A percentile compares a stretch with the other conserved stretches of the same genome.
These are phyloP conservation scores for Acronicta alni DNA, from an alignment of 2,888 invertebrate species.

Conservation along the genomic window DNA sequence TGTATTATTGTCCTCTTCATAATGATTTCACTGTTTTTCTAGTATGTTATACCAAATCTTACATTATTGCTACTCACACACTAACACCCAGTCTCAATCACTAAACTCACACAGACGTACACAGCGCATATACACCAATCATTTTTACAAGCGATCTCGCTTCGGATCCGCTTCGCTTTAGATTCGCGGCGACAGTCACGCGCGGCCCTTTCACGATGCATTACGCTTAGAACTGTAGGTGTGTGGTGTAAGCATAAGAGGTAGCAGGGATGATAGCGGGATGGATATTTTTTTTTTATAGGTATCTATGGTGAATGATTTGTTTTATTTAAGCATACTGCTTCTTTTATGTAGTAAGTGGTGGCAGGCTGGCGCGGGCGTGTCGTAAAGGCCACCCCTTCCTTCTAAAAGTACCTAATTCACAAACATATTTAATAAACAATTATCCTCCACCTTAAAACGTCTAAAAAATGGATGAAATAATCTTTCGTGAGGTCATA, in stretches of 20 bases:
- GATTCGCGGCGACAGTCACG: constrained; percentile 70
- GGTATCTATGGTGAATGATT: no score
- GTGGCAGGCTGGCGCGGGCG: no score
- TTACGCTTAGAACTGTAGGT: constrained; percentile 63
- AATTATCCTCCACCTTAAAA: no score
- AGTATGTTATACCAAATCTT: background rate
- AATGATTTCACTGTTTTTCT: background rate
- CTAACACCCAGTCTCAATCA: background rate
- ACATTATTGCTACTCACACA: background rate
- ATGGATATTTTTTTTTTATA: no score
- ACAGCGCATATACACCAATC: constrained; percentile 33
- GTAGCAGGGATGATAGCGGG: constrained; percentile 56
- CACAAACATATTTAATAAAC: no score
- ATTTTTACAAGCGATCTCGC: constrained; percentile 53
- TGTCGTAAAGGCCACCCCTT: no score
- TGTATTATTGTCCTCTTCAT: no score
- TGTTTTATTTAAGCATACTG: no score
- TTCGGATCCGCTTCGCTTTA: constrained; percentile 34
- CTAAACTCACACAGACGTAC: background rate
- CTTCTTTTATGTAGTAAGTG: no score
- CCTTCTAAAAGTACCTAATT: no score
- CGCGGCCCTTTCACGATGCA: constrained; percentile 80
- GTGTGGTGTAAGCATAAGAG: constrained; percentile 28
- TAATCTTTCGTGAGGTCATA: no score
- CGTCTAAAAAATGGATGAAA: no score